Conservation (phyloP, 2,797 vertebrate genomes). For the Fistularia commersonii region DNA sequence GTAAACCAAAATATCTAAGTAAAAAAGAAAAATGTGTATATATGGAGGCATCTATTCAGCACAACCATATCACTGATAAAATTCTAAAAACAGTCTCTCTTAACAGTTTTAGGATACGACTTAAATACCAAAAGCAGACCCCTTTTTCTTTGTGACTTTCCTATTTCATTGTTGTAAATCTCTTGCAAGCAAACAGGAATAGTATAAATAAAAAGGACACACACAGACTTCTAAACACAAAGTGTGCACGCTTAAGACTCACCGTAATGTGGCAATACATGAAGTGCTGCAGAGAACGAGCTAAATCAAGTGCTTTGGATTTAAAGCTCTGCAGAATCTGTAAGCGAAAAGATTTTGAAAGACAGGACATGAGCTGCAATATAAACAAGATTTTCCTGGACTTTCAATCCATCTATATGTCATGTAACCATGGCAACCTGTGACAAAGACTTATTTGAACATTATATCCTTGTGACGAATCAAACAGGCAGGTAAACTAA, state of each 20-base stretch:
- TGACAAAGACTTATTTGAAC: slow-evolving; percentile 1
- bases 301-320: slow-evolving; percentile 67
- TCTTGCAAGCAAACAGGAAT: too few relatives aligned
- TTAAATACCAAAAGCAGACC: too few relatives aligned
- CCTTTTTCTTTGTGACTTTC: not conserved
- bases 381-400: not conserved
- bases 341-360: slow-evolving; percentile 20
- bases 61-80: too few relatives aligned
- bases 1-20: too few relatives aligned
- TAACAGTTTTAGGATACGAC: too few relatives aligned
- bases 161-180: too few relatives aligned
- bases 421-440: not conserved
- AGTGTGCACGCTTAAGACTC: slow-evolving; percentile 37
- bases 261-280: slow-evolving; percentile 76
- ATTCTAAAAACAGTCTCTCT: too few relatives aligned
- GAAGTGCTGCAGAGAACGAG: slow-evolving; percentile 73
- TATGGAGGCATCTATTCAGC: too few relatives aligned
- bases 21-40: too few relatives aligned
- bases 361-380: not conserved
- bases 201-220: not conserved
- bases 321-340: slow-evolving; percentile 72
- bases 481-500: not conserved
- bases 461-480: not conserved
- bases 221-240: not conserved
- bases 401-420: too few relatives aligned